A percentile compares a stretch with the other conserved stretches of the same genome.
Conservation (phyloP, 1,140 invertebrate species). For the Leptopilina boulardi region DNA sequence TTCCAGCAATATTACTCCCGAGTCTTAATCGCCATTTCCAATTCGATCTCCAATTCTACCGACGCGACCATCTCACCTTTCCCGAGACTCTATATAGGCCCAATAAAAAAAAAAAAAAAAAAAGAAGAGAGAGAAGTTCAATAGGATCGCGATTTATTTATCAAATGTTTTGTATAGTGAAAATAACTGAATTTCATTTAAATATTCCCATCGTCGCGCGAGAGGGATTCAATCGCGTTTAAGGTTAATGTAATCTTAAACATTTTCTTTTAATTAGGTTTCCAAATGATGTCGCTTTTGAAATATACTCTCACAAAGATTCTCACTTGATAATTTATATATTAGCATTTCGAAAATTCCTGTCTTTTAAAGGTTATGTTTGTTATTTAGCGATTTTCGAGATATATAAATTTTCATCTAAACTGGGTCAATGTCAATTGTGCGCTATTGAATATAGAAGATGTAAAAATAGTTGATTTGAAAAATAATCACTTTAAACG, state of each 20-base stretch:
- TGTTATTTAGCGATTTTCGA: not conserved
- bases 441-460: not conserved
- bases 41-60: constrained; percentile 53
- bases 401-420: not conserved
- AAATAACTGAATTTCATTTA: constrained; percentile 11
- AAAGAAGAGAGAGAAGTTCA: constrained; percentile 12
- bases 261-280: constrained; percentile 18
- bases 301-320: not conserved
- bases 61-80: constrained; percentile 28
- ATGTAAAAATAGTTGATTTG: too few relatives aligned
- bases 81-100: not conserved
- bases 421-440: too few relatives aligned
- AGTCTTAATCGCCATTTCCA: constrained; percentile 45
- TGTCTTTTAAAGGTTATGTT: not conserved
- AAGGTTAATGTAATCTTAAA: constrained; percentile 29
- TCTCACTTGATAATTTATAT: not conserved
- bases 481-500: too few relatives aligned
- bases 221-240: not conserved
- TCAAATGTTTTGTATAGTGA: constrained; percentile 19
- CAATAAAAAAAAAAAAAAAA: too few relatives aligned
- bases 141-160: constrained; percentile 13
- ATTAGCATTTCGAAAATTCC: not conserved
- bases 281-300: not conserved
- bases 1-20: constrained; percentile 29
- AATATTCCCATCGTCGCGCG: not conserved